phyloP scores from a whole-genome alignment of 2,888 invertebrate species.

The Pammene fasciana region DNA sequence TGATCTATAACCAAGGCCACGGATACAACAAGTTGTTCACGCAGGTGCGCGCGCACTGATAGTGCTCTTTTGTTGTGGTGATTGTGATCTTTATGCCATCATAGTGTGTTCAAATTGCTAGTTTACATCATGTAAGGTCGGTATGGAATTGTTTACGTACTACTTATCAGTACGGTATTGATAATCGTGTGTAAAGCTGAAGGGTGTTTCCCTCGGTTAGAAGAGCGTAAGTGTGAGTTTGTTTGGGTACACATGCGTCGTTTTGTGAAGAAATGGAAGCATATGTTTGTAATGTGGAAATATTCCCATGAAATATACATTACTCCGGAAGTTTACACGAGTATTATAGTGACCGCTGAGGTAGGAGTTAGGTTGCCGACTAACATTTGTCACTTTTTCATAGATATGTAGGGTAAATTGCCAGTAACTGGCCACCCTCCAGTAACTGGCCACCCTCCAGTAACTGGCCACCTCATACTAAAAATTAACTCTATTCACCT shows the following conservation, averaged over 20 bases:
- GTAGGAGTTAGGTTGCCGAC: no score
- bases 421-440: no score
- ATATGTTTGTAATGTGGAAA: constrained; percentile 23
- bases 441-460: no score
- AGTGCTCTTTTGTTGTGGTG: constrained; percentile 43
- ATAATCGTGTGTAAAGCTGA: background rate
- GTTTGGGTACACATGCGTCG: constrained; percentile 10
- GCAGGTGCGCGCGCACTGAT: constrained; percentile 84
- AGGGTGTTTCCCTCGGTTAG: background rate
- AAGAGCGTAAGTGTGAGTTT: constrained; percentile 2
- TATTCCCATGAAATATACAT: constrained; percentile 15
- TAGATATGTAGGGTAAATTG: no score
- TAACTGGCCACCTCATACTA: no score
- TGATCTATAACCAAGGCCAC: constrained; percentile 90
- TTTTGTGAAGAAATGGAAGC: background rate
- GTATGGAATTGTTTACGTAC: constrained; percentile 1
- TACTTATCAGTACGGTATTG: background rate
- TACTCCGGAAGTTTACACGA: background rate
- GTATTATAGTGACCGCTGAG: background rate
- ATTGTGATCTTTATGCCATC: background rate
- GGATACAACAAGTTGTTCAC: constrained; percentile 93
- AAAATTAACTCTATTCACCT: no score
- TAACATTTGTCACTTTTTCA: no score
- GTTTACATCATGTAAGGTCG: constrained; percentile 4
- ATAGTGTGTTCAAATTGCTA: background rate